Percentiles rank a stretch among this genome's conserved stretches.
Conservation (phyloP, 1,140 invertebrate species). For the Papilio helenus region DNA sequence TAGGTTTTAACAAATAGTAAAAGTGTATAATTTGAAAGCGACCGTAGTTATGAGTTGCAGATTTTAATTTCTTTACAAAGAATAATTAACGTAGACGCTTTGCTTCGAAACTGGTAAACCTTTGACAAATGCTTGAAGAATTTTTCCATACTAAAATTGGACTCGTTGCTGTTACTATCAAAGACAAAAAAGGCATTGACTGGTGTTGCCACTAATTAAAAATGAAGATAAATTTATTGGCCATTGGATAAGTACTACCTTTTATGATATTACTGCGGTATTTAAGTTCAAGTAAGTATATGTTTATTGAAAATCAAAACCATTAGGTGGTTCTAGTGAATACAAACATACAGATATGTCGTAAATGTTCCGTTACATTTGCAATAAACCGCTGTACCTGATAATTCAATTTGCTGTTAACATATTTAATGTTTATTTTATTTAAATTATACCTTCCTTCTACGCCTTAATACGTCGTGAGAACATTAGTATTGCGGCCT, state of each 20-base stretch:
- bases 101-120: not conserved
- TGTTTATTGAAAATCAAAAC: constrained; percentile 9
- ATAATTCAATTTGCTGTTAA: constrained; percentile 9
- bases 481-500: not conserved
- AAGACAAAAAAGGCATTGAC: not conserved
- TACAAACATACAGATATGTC: not conserved
- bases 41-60: constrained; percentile 4
- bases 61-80: constrained; percentile 8
- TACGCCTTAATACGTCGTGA: not conserved
- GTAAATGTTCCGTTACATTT: not conserved
- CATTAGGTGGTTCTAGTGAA: not conserved
- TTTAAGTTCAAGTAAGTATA: not conserved
- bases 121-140: not conserved
- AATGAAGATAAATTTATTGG: not conserved
- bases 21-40: constrained; percentile 34
- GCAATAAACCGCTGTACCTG: not conserved
- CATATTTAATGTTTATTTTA: constrained; percentile 10
- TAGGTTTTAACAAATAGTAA: constrained; percentile 37
- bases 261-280: not conserved
- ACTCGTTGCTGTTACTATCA: not conserved
- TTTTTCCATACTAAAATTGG: not conserved
- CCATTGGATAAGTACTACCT: not conserved
- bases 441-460: not conserved
- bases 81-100: constrained; percentile 1
- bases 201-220: not conserved